Conservation (phyloP, 37 sponge, comb jelly and placozoan species). For the Tethya wilhelma region DNA sequence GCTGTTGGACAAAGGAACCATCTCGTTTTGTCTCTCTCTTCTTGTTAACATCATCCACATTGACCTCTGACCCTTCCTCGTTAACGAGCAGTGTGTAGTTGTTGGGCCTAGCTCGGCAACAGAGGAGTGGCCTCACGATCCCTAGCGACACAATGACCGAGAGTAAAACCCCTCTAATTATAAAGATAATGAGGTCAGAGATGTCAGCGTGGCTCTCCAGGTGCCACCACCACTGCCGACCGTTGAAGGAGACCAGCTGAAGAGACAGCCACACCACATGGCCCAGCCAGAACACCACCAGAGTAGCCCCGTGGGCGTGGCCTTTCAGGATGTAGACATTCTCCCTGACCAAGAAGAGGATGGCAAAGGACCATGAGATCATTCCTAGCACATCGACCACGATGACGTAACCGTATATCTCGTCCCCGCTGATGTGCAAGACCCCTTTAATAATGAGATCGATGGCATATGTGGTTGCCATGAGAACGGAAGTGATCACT, state of each 20-base stretch:
- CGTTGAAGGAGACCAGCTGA: constrained; percentile 47
- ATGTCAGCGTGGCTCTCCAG: constrained; percentile 28
- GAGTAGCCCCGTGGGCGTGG: constrained; percentile 25
- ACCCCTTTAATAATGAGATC: constrained; percentile 46
- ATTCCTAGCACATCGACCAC: constrained; percentile 50
- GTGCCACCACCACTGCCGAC: constrained; percentile 76
- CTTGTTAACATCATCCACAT: neutral
- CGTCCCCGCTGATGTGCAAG: constrained; percentile 35
- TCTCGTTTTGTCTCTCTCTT: neutral
- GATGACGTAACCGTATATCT: constrained; percentile 65
- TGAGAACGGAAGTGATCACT: constrained; percentile 1
- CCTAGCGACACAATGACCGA: constrained; percentile 23
- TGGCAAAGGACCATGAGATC: constrained; percentile 57
- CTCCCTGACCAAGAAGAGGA: constrained; percentile 22
- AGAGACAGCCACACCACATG: constrained; percentile 43
- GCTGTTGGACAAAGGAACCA: constrained; percentile 38
- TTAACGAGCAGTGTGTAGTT: constrained; percentile 35
- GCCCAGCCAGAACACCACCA: constrained; percentile 66
- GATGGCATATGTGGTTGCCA: constrained; percentile 29
- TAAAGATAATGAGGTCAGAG: constrained; percentile 49
- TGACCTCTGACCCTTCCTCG: neutral
- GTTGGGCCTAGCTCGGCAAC: neutral
- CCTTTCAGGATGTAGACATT: neutral
- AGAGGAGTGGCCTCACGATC: constrained; percentile 30
- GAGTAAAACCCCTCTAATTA: constrained; percentile 22